Percentiles rank a stretch among this genome's conserved stretches.
These are phyloP conservation scores for Bradypus variegatus DNA, from an alignment of 2,797 vertebrate genomes.

Conservation along the genomic window DNA sequence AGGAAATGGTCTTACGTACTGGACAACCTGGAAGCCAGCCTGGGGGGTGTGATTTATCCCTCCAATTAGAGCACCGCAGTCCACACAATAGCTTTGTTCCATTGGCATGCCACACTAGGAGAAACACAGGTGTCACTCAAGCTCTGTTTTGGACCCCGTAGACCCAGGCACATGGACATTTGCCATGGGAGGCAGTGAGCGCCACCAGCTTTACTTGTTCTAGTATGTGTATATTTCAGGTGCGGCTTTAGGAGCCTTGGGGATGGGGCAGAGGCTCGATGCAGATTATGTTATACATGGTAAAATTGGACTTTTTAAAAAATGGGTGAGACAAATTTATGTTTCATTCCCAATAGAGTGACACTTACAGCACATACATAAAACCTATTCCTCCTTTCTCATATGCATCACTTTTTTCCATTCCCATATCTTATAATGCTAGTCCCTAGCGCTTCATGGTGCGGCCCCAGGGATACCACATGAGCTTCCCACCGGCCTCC, in stretches of 20 bases:
- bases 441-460: rapidly evolving
- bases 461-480: rapidly evolving
- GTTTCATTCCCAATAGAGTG: background rate
- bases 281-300: rapidly evolving
- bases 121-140: background rate
- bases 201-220: rapidly evolving
- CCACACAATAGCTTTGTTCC: conserved; percentile 74
- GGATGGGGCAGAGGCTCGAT: background rate
- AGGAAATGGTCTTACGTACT: conserved; percentile 39
- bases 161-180: rapidly evolving
- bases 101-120: conserved; percentile 85
- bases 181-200: rapidly evolving
- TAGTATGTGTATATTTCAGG: rapidly evolving
- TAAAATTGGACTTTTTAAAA: background rate
- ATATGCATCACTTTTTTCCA: background rate
- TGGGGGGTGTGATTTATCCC: conserved; percentile 67
- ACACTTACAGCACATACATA: background rate
- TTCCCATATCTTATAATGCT: rapidly evolving
- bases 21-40: conserved; percentile 40
- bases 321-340: background rate
- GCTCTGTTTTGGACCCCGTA: background rate
- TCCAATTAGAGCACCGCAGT: conserved; percentile 78
- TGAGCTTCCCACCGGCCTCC: background rate
- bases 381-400: background rate
- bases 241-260: too few relatives aligned